Conservation (phyloP, 1,140 invertebrate species). For the Harpegnathos saltator region DNA sequence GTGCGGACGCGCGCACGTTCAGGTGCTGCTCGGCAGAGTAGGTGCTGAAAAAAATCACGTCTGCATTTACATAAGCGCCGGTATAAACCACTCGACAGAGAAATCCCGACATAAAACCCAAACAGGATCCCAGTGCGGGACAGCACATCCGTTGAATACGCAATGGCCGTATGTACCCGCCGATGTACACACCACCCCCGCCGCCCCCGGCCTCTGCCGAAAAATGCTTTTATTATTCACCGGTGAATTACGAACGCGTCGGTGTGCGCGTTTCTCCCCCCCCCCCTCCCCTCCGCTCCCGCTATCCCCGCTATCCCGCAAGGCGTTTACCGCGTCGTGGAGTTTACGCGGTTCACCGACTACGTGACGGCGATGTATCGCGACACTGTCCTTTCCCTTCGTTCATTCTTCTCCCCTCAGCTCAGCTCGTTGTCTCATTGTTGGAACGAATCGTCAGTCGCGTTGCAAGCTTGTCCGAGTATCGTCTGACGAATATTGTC, state of each 20-base stretch:
- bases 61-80: slow-evolving; percentile 86
- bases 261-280: slow-evolving; percentile 51
- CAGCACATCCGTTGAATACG: slow-evolving; percentile 84
- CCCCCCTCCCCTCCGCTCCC: too few species aligned
- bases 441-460: too few species aligned
- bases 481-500: not conserved
- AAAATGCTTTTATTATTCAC: slow-evolving; percentile 82
- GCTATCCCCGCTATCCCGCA: too few species aligned
- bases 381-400: too few species aligned
- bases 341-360: slow-evolving; percentile 24
- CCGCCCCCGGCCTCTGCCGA: slow-evolving; percentile 12
- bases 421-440: too few species aligned
- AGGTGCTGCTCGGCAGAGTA: slow-evolving; percentile 67
- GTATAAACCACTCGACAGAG: slow-evolving; percentile 85
- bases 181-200: slow-evolving; percentile 64
- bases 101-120: slow-evolving; percentile 84
- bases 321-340: slow-evolving; percentile 37
- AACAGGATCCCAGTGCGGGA: slow-evolving; percentile 81
- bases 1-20: slow-evolving; percentile 51
- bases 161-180: slow-evolving; percentile 77
- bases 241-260: slow-evolving; percentile 61
- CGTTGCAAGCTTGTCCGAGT: not conserved
- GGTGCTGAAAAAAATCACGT: slow-evolving; percentile 86
- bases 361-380: not conserved
- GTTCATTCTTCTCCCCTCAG: too few species aligned